A percentile compares a stretch with the other conserved stretches of the same genome.
Evolutionary conservation across 2,888 invertebrate genomes (phyloP).

Genomic region (Chaetogeoica ovagalla): DNA sequence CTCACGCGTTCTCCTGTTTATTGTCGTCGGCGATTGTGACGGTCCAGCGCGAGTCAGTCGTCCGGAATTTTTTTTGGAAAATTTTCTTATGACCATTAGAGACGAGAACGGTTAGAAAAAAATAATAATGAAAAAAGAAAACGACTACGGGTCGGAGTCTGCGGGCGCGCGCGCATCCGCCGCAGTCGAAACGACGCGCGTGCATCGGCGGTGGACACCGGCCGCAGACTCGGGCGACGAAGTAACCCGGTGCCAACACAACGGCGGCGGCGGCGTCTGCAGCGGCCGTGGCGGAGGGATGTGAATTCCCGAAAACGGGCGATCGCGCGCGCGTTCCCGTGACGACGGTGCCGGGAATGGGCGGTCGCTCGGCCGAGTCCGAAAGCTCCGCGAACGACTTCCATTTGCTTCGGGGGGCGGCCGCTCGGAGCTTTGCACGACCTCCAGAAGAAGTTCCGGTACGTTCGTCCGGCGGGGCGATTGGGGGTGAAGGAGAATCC

Average conservation of each 20-base stretch:
- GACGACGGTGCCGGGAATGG: constrained; percentile 9
- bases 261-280: not conserved
- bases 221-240: constrained; percentile 30
- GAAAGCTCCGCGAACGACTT: not conserved
- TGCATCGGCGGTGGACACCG: constrained; percentile 29
- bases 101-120: no score
- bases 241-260: not conserved
- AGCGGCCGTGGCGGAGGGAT: not conserved
- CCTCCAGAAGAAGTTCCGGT: no score
- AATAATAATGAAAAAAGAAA: no score
- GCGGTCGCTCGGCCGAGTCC: not conserved
- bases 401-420: not conserved
- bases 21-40: no score
- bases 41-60: no score
- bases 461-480: no score
- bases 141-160: not conserved
- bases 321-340: constrained; percentile 13
- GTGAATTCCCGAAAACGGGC: not conserved
- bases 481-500: no score
- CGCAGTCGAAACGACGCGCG: constrained; percentile 22
- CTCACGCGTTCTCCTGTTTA: no score
- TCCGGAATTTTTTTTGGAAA: no score
- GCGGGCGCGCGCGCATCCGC: not conserved
- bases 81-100: no score
- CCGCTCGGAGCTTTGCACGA: not conserved